phyloP scores from a whole-genome alignment of 2,797 vertebrate species.

The Serranus cabrilla region DNA sequence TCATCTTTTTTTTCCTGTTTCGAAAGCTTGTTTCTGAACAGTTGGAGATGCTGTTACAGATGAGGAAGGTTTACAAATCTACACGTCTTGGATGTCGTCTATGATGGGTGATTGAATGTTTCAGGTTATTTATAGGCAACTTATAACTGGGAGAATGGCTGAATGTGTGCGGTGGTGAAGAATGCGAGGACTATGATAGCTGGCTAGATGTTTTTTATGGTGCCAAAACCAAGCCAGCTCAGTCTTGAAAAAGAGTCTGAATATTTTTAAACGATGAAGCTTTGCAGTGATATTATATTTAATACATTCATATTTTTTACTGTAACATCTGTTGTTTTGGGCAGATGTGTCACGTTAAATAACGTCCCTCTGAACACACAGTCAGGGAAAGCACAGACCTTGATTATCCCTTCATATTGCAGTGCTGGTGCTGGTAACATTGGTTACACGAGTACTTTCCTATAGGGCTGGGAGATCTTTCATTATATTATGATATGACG shows the following conservation, averaged over 20 bases:
- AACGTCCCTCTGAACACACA: too few relatives aligned
- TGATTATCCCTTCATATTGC: too few relatives aligned
- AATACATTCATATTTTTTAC: too few relatives aligned
- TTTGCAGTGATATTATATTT: too few relatives aligned
- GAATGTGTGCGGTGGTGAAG: conserved; percentile 5
- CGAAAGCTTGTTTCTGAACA: conserved; percentile 23
- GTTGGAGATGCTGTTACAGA: conserved; percentile 20
- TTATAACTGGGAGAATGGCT: not conserved
- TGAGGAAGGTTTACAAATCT: conserved; percentile 20
- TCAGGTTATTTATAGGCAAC: not conserved
- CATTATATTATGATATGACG: too few relatives aligned
- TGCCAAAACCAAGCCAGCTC: not conserved
- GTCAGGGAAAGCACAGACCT: too few relatives aligned
- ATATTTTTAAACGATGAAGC: not conserved
- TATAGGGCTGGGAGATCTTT: too few relatives aligned
- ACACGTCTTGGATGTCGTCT: conserved; percentile 10
- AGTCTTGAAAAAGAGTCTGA: not conserved
- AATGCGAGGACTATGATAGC: not conserved
- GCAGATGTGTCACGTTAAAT: too few relatives aligned
- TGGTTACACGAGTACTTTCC: too few relatives aligned
- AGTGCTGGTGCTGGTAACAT: too few relatives aligned
- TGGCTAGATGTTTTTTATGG: not conserved
- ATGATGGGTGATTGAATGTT: conserved; percentile 36
- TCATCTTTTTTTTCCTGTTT: conserved; percentile 29
- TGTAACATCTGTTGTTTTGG: too few relatives aligned